Evolutionary conservation across 2,113 vertebrate species (phyloP).

Genomic region (Plecotus auritus): DNA sequence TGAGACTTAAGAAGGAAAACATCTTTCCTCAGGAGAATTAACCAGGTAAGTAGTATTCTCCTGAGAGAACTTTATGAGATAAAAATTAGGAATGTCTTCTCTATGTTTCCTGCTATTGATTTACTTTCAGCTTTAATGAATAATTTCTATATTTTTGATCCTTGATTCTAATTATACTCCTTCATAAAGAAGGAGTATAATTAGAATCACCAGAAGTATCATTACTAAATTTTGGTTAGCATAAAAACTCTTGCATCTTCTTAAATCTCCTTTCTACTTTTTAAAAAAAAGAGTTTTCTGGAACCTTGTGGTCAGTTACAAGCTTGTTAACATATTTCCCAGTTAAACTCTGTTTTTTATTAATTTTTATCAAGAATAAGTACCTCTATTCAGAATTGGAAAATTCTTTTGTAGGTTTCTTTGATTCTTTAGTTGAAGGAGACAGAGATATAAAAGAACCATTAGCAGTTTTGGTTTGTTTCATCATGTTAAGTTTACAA

Average conservation of each 20-base stretch:
- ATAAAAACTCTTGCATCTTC: not conserved
- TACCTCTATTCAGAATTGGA: not conserved
- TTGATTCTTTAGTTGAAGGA: not conserved
- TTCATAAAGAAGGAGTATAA: slow-evolving; percentile 9
- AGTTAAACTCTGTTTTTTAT: not conserved
- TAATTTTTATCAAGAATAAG: slow-evolving; percentile 5
- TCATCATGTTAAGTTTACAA: not conserved
- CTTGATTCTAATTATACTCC: not conserved
- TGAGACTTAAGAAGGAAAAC: not conserved
- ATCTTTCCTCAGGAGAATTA: slow-evolving; percentile 34
- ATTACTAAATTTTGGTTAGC: not conserved
- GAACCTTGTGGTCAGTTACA: not conserved
- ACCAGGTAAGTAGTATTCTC: slow-evolving; percentile 6
- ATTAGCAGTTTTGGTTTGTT: not conserved
- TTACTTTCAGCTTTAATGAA: not conserved
- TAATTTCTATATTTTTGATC: not conserved
- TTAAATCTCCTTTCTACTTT: not conserved
- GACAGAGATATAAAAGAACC: not conserved
- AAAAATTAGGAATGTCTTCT: not conserved
- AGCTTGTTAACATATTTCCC: not conserved
- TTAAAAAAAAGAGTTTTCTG: not conserved
- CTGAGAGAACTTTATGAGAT: not conserved
- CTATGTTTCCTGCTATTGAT: not conserved
- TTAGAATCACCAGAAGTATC: not conserved
- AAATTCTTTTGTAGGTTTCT: not conserved